phyloP scores from a whole-genome alignment of 2,888 invertebrate species.

The Pandemis heparana region DNA sequence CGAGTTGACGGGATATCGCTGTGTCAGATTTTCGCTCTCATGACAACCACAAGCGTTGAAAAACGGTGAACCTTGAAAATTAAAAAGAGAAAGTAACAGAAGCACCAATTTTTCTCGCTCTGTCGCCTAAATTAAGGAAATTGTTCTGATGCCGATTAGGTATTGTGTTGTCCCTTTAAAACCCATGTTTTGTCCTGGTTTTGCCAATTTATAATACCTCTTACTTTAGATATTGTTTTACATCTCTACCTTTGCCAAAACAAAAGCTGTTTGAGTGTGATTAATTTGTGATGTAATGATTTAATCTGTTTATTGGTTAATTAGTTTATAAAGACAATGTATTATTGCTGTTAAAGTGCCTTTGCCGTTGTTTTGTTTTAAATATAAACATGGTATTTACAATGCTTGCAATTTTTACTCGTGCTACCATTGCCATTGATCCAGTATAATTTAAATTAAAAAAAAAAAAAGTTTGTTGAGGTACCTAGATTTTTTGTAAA shows the following conservation, averaged over 20 bases:
- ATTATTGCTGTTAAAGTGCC: conserved; percentile 40
- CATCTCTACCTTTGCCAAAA: conserved; percentile 26
- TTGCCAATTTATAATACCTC: conserved; percentile 26
- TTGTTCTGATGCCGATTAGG: background rate
- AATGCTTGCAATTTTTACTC: conserved; percentile 18
- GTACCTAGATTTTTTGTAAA: background rate
- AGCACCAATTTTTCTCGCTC: background rate
- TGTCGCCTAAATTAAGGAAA: background rate
- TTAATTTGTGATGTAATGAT: conserved; percentile 37
- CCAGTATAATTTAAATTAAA: background rate
- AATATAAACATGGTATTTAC: conserved; percentile 4
- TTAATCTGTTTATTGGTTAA: conserved; percentile 9
- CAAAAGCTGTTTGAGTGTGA: conserved; percentile 30
- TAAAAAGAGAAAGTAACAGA: background rate
- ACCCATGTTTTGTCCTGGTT: background rate
- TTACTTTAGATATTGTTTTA: conserved; percentile 17
- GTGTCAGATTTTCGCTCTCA: no score
- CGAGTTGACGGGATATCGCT: no score
- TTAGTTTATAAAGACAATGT: conserved; percentile 19
- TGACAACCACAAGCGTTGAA: no score
- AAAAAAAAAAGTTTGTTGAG: no score
- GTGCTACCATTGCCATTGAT: background rate
- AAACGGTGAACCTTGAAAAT: background rate
- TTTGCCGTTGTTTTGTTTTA: conserved; percentile 36
- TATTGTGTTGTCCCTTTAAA: background rate